Conservation (phyloP, 2,113 vertebrate species). For the Fregata magnificens region DNA sequence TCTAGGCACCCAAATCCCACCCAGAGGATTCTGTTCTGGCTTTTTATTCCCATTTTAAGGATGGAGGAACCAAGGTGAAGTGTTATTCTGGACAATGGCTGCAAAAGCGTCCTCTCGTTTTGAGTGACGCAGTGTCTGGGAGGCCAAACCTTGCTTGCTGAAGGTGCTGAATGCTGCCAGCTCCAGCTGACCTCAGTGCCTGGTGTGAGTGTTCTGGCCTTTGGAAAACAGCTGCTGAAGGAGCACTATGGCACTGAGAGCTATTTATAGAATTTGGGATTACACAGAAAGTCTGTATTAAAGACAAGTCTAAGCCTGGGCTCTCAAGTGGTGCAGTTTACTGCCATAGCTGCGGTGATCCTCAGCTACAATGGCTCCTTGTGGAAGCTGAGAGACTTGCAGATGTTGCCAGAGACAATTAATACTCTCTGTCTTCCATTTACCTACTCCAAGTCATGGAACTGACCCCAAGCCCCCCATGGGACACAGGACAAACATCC, state of each 20-base stretch:
- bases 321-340: not conserved
- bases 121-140: not conserved
- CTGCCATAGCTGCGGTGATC: not conserved
- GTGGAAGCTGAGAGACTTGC: not conserved
- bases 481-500: not conserved
- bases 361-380: not conserved
- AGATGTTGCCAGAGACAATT: not conserved
- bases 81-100: not conserved
- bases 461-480: not conserved
- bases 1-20: not conserved
- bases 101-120: not conserved
- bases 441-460: not conserved
- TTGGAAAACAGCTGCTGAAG: constrained; percentile 7
- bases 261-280: not conserved
- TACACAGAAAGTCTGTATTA: not conserved
- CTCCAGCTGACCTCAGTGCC: not conserved
- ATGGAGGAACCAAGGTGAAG: not conserved
- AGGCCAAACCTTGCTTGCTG: not conserved
- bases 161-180: not conserved
- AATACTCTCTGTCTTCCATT: not conserved
- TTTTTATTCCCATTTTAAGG: not conserved
- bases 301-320: not conserved
- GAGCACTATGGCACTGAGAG: not conserved
- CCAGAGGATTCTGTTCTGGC: not conserved
- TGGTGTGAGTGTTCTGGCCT: not conserved